phyloP scores from a whole-genome alignment of 2,113 vertebrate genomes.

The Oncorhynchus gorbuscha region DNA sequence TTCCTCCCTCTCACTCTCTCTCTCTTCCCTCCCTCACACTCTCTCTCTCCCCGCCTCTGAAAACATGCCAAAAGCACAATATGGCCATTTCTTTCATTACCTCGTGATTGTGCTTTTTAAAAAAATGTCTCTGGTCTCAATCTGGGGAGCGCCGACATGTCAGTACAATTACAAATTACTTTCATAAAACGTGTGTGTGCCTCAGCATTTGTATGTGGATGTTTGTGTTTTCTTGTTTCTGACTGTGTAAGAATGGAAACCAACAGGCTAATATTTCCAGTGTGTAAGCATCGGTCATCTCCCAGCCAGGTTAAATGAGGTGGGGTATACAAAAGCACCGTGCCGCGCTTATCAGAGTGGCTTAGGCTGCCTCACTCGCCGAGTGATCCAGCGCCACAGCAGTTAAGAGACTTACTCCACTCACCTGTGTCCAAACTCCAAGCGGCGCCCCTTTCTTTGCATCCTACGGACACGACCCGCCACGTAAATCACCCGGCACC shows the following conservation, averaged over 20 bases:
- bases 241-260: neutral
- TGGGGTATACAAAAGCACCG: conserved; percentile 19
- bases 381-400: too few species aligned
- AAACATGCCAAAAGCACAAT: too few species aligned
- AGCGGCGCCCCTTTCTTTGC: too few species aligned
- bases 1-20: too few species aligned
- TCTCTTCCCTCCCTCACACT: too few species aligned
- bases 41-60: too few species aligned
- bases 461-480: too few species aligned
- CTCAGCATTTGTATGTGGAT: neutral
- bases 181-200: neutral
- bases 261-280: neutral
- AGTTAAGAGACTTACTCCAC: neutral
- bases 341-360: too few species aligned
- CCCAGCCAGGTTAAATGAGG: conserved; percentile 47
- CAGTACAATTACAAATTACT: neutral
- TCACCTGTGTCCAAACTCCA: too few species aligned
- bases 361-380: too few species aligned
- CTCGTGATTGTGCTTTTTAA: conserved; percentile 14
- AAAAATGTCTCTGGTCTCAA: neutral
- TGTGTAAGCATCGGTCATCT: neutral
- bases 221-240: conserved; percentile 1
- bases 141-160: conserved; percentile 1
- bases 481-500: too few species aligned
- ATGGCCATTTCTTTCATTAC: conserved; percentile 13